Conservation (phyloP, 2,888 invertebrate species). For the Blastobasis adustella region DNA sequence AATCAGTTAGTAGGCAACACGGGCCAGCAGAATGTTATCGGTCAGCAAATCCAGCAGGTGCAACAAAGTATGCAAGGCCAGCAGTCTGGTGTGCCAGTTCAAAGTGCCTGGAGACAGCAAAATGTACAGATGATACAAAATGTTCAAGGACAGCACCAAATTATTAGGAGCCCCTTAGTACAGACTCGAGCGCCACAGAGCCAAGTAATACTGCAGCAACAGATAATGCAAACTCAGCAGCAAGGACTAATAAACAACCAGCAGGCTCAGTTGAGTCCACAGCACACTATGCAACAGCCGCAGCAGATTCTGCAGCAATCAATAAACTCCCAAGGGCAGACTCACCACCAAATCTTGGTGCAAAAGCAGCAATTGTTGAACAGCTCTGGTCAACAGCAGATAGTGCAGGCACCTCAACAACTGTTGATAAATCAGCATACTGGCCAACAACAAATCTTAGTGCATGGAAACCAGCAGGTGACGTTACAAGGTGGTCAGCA, state of each 20-base stretch:
- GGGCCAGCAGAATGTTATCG: slow-evolving; percentile 51
- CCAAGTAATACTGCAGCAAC: slow-evolving; percentile 73
- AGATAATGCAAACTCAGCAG: slow-evolving; percentile 73
- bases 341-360: slow-evolving; percentile 65
- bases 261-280: slow-evolving; percentile 68
- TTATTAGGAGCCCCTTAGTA: slow-evolving; percentile 62
- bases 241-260: slow-evolving; percentile 62
- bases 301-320: slow-evolving; percentile 78
- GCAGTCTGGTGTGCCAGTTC: slow-evolving; percentile 47
- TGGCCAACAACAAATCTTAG: slow-evolving; percentile 66
- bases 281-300: slow-evolving; percentile 70
- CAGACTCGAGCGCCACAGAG: slow-evolving; percentile 65
- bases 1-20: slow-evolving; percentile 62
- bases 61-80: slow-evolving; percentile 62
- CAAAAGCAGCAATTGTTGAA: slow-evolving; percentile 76
- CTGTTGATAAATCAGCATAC: slow-evolving; percentile 67
- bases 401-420: slow-evolving; percentile 69
- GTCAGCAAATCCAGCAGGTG: slow-evolving; percentile 69
- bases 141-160: slow-evolving; percentile 70
- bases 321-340: slow-evolving; percentile 70
- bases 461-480: slow-evolving; percentile 68
- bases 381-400: slow-evolving; percentile 67
- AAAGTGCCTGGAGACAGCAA: slow-evolving; percentile 65
- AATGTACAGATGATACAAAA: slow-evolving; percentile 70
- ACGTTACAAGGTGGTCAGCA: slow-evolving; percentile 65